Percentiles rank a stretch among this genome's conserved stretches.
phyloP scores from a whole-genome alignment of 2,888 invertebrate genomes.

The Dichetophora obliterata region DNA sequence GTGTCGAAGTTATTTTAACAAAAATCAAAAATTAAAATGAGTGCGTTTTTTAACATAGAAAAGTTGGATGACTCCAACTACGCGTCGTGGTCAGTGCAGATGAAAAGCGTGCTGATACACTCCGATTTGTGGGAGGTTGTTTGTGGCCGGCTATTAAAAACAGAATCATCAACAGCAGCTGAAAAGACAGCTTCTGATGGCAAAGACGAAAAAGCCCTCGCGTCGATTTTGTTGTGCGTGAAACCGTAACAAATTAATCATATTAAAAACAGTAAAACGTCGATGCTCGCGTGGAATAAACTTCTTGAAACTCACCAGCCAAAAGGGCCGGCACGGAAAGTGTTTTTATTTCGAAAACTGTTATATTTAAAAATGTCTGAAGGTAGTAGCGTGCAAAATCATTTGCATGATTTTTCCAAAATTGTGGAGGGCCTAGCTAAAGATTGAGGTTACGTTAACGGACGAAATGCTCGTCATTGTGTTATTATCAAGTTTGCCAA shows the following conservation, averaged over 20 bases:
- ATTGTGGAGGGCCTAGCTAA: too few relatives aligned
- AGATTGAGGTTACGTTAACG: too few relatives aligned
- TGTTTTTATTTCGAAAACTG: neutral
- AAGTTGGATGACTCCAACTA: slow-evolving; percentile 25
- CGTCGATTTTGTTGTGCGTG: neutral
- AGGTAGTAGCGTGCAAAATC: neutral
- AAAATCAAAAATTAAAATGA: neutral
- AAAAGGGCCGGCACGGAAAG: neutral
- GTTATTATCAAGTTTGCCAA: too few relatives aligned
- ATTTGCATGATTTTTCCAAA: too few relatives aligned
- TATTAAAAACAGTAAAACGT: neutral
- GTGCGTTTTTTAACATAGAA: slow-evolving; percentile 13
- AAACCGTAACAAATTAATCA: neutral
- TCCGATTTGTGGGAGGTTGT: neutral
- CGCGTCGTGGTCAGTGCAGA: slow-evolving; percentile 14
- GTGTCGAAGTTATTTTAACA: too few relatives aligned
- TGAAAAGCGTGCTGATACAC: slow-evolving; percentile 2
- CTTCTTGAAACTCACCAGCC: neutral
- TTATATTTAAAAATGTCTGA: neutral
- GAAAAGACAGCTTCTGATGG: neutral
- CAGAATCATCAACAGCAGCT: too few relatives aligned
- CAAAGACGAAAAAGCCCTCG: neutral
- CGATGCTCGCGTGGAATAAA: neutral
- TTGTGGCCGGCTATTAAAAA: too few relatives aligned
- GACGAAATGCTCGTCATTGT: too few relatives aligned